A percentile compares a stretch with the other conserved stretches of the same genome.
Evolutionary conservation across 2,888 invertebrate species (phyloP).

Genomic region (Lampropteryx suffumata): DNA sequence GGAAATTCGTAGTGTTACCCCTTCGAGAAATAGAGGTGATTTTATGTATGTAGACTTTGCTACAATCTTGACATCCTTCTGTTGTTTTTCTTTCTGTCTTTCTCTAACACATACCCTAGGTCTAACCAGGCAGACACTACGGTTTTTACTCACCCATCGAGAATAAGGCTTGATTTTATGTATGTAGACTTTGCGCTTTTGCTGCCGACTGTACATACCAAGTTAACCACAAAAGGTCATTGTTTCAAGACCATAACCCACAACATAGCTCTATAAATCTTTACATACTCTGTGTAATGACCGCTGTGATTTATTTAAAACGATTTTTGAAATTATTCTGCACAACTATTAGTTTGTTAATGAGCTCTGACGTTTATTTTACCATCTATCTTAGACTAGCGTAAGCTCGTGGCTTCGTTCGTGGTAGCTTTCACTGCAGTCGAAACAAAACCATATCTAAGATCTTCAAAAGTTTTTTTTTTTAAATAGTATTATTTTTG

Average conservation of each 20-base stretch:
- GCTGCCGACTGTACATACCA: conserved; percentile 10
- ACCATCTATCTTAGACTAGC: background rate
- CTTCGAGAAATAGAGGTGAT: too few species aligned
- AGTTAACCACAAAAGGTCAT: conserved; percentile 46
- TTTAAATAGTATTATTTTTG: too few species aligned
- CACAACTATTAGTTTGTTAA: conserved; percentile 2
- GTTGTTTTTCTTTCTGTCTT: too few species aligned
- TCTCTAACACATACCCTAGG: too few species aligned
- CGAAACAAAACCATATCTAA: too few species aligned
- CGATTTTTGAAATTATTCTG: conserved; percentile 9
- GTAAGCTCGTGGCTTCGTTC: background rate
- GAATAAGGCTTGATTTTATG: too few species aligned
- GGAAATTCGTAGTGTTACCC: too few species aligned
- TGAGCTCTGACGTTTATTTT: conserved; percentile 4
- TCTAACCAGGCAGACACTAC: too few species aligned
- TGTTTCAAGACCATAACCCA: conserved; percentile 40
- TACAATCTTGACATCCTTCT: too few species aligned
- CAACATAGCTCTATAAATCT: conserved; percentile 29
- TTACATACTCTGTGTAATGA: conserved; percentile 23
- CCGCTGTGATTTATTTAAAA: conserved; percentile 24
- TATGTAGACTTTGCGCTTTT: background rate
- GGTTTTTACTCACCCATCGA: too few species aligned
- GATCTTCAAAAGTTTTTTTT: too few species aligned
- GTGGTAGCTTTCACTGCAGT: background rate
- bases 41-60: too few species aligned